Percentiles rank a stretch among this genome's conserved stretches.
phyloP scores from a whole-genome alignment of 2,113 vertebrate species.

The Acrocephalus arundinaceus region DNA sequence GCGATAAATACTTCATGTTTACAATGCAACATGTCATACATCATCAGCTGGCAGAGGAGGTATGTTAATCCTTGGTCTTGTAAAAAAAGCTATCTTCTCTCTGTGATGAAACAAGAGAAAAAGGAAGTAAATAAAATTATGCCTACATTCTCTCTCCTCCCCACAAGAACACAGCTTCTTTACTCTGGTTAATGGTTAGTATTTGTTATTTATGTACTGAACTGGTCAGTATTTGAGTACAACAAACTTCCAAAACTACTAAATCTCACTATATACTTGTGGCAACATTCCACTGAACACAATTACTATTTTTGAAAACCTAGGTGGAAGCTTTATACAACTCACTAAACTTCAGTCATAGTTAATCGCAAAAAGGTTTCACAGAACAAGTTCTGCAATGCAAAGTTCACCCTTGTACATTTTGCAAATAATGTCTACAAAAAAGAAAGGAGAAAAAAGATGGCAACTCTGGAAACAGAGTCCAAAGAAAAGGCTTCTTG shows the following conservation, averaged over 20 bases:
- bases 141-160: accelerated
- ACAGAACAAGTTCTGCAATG: neutral
- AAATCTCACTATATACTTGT: neutral
- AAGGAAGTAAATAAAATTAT: neutral
- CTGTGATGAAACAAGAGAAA: constrained; percentile 73
- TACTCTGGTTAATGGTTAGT: neutral
- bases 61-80: constrained; percentile 96
- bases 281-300: neutral
- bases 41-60: constrained; percentile 96
- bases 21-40: constrained; percentile 84
- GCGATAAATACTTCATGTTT: constrained; percentile 92
- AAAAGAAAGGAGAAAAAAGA: neutral
- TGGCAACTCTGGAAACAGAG: neutral
- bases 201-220: neutral
- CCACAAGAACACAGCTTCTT: neutral
- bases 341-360: neutral
- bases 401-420: neutral
- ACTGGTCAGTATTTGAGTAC: neutral
- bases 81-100: constrained; percentile 99
- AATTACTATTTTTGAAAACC: neutral
- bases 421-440: neutral
- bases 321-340: neutral
- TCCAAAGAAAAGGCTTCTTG: neutral
- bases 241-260: neutral
- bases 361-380: neutral